These are phyloP conservation scores for Silurus meridionalis DNA, from an alignment of 2,113 vertebrate species.

Conservation along the genomic window DNA sequence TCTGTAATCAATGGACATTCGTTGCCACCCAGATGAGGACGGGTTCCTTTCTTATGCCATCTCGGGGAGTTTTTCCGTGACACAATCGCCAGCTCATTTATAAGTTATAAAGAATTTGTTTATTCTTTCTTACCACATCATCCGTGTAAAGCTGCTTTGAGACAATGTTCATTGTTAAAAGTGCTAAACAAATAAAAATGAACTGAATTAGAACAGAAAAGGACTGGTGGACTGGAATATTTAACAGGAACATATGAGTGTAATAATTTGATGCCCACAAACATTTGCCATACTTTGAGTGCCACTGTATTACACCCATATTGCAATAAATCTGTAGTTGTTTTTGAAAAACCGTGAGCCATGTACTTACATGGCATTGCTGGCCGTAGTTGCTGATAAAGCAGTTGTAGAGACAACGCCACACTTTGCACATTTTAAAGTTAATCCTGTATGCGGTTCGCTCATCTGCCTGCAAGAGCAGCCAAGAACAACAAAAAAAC, in stretches of 20 bases:
- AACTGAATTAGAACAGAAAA: background rate
- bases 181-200: no score
- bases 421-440: constrained; percentile 99
- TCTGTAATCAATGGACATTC: no score
- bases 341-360: constrained; percentile 58
- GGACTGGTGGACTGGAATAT: background rate
- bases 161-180: no score
- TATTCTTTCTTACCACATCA: no score
- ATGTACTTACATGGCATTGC: constrained; percentile 99
- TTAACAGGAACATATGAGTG: background rate
- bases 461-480: constrained; percentile 98
- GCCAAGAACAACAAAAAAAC: constrained; percentile 64
- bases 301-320: background rate
- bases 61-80: no score
- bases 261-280: background rate
- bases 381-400: constrained; percentile 99
- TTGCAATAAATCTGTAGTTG: constrained; percentile 60
- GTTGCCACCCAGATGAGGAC: no score
- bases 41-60: no score
- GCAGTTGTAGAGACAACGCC: constrained; percentile 99
- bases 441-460: constrained; percentile 99
- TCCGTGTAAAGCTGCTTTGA: no score
- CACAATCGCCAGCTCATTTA: no score
- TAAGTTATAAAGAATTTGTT: no score
- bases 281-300: background rate